Evolutionary conservation across 2,113 vertebrate genomes (phyloP).

Genomic region (Lathamus discolor): DNA sequence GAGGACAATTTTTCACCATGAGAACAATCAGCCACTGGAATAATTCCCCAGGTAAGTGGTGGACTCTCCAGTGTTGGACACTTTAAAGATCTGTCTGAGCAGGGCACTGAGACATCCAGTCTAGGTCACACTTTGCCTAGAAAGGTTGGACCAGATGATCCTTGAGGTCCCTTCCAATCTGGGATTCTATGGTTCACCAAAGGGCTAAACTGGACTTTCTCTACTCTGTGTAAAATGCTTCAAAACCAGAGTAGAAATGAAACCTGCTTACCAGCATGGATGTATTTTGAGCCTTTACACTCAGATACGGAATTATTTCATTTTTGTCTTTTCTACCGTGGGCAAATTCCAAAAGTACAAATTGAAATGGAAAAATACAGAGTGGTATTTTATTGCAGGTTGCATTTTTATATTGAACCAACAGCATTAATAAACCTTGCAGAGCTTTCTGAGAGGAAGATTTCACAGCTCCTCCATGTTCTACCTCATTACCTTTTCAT

Average conservation of each 20-base stretch:
- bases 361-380: background rate
- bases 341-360: background rate
- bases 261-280: background rate
- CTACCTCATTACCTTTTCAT: constrained; percentile 45
- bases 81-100: background rate
- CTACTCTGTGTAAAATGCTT: fast-evolving
- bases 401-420: background rate
- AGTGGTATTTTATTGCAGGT: background rate
- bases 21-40: background rate
- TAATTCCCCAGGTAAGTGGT: background rate
- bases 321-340: background rate
- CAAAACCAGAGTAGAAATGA: background rate
- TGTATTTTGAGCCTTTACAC: background rate
- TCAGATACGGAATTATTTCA: background rate
- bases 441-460: background rate
- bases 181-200: background rate
- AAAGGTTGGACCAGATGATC: background rate
- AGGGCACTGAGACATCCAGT: background rate
- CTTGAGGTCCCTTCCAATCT: background rate
- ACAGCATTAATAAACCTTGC: constrained; percentile 16
- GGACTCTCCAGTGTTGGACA: background rate
- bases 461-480: background rate
- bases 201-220: background rate
- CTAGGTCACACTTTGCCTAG: background rate
- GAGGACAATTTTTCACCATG: background rate